Evolutionary conservation across 2,888 invertebrate genomes (phyloP).

Genomic region (Parnassius mnemosyne): DNA sequence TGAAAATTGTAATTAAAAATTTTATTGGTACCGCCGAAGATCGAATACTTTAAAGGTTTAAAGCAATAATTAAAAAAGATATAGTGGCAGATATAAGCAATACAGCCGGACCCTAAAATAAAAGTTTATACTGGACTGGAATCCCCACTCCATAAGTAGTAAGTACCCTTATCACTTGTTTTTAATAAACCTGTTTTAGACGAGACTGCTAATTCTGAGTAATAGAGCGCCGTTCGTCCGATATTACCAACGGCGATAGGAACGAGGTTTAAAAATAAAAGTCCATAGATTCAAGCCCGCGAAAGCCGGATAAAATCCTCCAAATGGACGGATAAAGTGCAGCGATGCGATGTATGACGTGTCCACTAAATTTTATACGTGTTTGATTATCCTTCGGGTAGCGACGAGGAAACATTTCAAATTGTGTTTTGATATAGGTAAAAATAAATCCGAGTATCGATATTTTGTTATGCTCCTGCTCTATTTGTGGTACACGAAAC

Average conservation of each 20-base stretch:
- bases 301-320: conserved; percentile 31
- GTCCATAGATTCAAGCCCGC: conserved; percentile 20
- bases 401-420: conserved; percentile 2
- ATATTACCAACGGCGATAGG: conserved; percentile 32
- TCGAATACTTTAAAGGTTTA: no score
- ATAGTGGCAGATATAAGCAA: no score
- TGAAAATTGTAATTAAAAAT: no score
- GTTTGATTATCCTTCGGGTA: conserved; percentile 17
- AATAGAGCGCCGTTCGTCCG: conserved; percentile 29
- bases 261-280: conserved; percentile 30
- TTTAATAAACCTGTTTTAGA: conserved; percentile 53
- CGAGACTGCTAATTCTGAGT: conserved; percentile 46
- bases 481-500: neutral
- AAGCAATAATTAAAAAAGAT: no score
- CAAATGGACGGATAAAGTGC: conserved; percentile 37
- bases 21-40: no score
- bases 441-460: no score
- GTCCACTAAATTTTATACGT: conserved; percentile 19
- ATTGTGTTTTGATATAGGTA: neutral
- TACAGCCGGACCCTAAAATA: no score
- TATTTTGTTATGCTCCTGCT: neutral
- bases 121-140: no score
- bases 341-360: conserved; percentile 23
- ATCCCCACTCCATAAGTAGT: no score
- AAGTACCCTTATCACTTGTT: no score